Conservation (phyloP, 2,113 vertebrate species). For the Takifugu bimaculatus region DNA sequence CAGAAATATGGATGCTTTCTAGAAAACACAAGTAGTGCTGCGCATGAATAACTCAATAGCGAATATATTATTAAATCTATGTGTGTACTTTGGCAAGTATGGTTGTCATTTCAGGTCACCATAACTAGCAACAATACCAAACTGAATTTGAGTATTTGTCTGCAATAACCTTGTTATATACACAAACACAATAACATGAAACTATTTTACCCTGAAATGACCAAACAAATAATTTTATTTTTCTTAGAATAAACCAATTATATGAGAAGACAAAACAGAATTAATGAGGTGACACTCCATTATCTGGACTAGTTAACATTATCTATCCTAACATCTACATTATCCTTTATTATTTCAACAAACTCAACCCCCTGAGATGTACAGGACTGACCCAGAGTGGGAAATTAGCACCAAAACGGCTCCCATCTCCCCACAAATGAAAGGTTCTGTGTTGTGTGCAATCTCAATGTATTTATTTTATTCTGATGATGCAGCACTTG, state of each 20-base stretch:
- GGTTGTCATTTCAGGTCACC: no score
- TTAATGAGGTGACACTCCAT: constrained; percentile 22
- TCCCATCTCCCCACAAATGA: constrained; percentile 1
- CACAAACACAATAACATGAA: background rate
- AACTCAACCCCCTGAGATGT: background rate
- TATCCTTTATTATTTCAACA: constrained; percentile 9
- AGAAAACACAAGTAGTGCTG: no score
- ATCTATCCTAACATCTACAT: constrained; percentile 22
- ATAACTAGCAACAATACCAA: no score
- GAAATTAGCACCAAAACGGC: constrained; percentile 52
- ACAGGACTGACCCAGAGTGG: constrained; percentile 49
- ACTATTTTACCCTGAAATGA: background rate
- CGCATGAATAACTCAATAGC: no score
- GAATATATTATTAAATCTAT: no score
- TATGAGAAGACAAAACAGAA: constrained; percentile 25
- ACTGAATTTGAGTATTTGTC: no score
- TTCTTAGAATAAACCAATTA: constrained; percentile 32
- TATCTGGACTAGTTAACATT: constrained; percentile 34
- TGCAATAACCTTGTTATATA: no score
- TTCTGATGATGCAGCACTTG: no score
- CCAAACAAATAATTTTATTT: background rate
- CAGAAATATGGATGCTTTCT: background rate
- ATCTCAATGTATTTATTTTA: no score
- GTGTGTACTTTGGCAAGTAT: no score
- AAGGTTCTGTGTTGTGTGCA: no score